Conservation (phyloP, 2,888 invertebrate species). For the Rhabditoides inermis region DNA sequence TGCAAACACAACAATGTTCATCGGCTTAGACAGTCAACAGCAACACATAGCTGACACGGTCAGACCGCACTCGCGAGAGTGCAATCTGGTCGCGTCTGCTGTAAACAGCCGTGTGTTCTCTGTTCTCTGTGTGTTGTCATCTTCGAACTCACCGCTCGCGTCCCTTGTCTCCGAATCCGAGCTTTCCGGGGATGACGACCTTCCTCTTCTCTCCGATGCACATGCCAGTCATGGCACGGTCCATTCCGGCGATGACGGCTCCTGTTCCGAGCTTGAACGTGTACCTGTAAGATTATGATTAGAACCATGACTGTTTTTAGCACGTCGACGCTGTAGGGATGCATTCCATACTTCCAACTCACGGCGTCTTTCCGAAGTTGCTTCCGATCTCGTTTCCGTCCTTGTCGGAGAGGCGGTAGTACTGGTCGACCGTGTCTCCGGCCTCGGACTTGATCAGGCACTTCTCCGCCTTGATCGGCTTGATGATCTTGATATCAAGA, state of each 20-base stretch:
- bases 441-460: conserved; percentile 45
- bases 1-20: not conserved
- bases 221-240: conserved; percentile 49
- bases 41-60: not conserved
- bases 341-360: conserved; percentile 16
- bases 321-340: too few species aligned
- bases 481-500: conserved; percentile 46
- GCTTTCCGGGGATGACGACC: conserved; percentile 46
- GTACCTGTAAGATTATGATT: conserved; percentile 43
- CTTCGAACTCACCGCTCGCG: conserved; percentile 11
- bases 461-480: conserved; percentile 48
- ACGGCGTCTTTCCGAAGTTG: conserved; percentile 51
- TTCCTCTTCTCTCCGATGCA: conserved; percentile 51
- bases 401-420: conserved; percentile 46
- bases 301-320: too few species aligned
- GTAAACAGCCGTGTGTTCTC: not conserved
- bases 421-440: conserved; percentile 43
- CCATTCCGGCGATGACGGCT: conserved; percentile 51
- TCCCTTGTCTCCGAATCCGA: conserved; percentile 44
- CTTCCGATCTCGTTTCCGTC: conserved; percentile 51
- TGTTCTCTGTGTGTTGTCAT: not conserved
- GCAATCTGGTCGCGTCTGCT: not conserved
- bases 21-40: not conserved
- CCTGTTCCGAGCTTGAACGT: conserved; percentile 46
- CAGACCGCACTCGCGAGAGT: not conserved